Evolutionary conservation across 2,797 vertebrate genomes (phyloP), one percentile per base, ranked within the genome.

Genomic region (Mus caroli): DNA sequence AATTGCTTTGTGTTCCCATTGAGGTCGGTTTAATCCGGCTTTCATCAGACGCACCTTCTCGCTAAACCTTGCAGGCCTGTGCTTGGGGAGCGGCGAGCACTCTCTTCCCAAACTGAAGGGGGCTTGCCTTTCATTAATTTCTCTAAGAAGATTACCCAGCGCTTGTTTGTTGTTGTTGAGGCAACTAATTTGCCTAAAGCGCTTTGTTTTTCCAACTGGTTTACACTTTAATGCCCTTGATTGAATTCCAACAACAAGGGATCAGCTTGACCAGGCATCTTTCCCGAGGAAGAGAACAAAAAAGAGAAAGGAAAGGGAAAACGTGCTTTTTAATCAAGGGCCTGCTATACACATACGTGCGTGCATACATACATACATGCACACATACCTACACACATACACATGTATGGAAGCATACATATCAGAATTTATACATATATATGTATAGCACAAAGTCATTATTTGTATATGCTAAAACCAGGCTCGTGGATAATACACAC

Each of bases 151-250:
- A 99, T 99, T 99, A 99, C 99, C 97, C 98, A 99, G 98, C 97
- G 98, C 99, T 99, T 99, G 99, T 99, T 99, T 99, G 99, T 99
- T 99, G 99, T 99, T 99, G 99, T 99, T 99, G 99, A 99, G 99
- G 99, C 99, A 99, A 99, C 99, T 99, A 99, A 99, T 99, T 99
- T 99, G 99, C 99, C 99, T 99, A 99, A 98, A 99, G 99, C 99
- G 99, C 99, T 99, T 99, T 99, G 99, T 99, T 99, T 99, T 99
- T 99, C 99, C 99, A 99, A 99, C 99, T 99, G 99, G 99, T 99
- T 99, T 99, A 99, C 99, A 99, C 99, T 99, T 99, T 99, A 99
- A 99, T 99, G 99, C 99, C 99, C 99, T 99, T 98, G 99, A 99
- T 99, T 99, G 99, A 99, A 99, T 99, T 99, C 99, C 99, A 99